Evolutionary conservation across 2,888 invertebrate genomes (phyloP).

Genomic region (Osmoderma eremita): DNA sequence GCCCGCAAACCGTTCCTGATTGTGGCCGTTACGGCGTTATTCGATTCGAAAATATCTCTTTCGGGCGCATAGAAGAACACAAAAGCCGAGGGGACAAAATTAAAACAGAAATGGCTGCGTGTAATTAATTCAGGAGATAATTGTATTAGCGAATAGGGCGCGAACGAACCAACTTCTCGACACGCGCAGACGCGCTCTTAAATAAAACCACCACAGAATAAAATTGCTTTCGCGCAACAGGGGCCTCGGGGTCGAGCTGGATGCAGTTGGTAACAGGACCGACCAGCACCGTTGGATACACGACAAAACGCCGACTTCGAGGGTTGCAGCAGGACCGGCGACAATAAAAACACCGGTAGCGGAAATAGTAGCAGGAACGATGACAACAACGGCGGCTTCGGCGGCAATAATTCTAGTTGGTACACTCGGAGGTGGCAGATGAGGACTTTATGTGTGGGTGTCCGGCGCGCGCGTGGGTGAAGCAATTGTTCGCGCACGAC

Average conservation of each 20-base stretch:
- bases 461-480: conserved; percentile 20
- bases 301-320: conserved; percentile 5
- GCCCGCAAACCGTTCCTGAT: neutral
- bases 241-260: conserved; percentile 32
- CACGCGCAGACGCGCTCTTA: conserved; percentile 42
- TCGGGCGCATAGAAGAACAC: neutral
- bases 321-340: conserved; percentile 16
- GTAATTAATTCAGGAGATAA: conserved; percentile 58
- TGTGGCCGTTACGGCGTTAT: neutral
- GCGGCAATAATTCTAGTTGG: conserved; percentile 47
- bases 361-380: conserved; percentile 31
- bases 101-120: conserved; percentile 52
- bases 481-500: conserved; percentile 45
- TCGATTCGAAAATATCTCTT: neutral
- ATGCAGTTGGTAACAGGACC: conserved; percentile 6
- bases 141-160: conserved; percentile 54
- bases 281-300: neutral
- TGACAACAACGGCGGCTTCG: neutral
- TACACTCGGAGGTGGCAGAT: conserved; percentile 42
- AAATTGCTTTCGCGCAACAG: conserved; percentile 51
- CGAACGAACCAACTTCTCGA: conserved; percentile 49
- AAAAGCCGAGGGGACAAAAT: conserved; percentile 38
- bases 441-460: conserved; percentile 42
- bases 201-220: conserved; percentile 51
- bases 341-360: conserved; percentile 45